phyloP scores from a whole-genome alignment of 2,888 invertebrate species.

The Lasioglossum marginatum region DNA sequence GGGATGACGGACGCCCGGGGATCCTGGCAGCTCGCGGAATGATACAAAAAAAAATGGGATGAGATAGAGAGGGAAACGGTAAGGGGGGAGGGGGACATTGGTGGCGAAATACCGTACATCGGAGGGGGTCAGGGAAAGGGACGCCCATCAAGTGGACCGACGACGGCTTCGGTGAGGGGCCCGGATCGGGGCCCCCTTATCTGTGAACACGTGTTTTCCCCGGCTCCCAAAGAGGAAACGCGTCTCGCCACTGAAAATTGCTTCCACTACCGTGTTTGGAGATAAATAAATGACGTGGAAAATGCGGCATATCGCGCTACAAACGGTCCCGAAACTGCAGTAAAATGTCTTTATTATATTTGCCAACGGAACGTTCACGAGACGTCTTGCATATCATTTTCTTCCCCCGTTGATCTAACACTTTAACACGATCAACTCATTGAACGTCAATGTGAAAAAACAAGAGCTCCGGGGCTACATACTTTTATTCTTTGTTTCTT shows the following conservation, averaged over 20 bases:
- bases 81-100: conserved; percentile 27
- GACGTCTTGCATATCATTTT: neutral
- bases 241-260: conserved; percentile 10
- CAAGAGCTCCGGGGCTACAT: neutral
- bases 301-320: neutral
- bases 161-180: conserved; percentile 18
- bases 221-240: neutral
- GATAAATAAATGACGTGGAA: neutral
- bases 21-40: conserved; percentile 52
- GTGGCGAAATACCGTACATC: conserved; percentile 51
- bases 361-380: neutral
- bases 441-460: neutral
- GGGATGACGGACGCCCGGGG: conserved; percentile 57
- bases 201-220: conserved; percentile 44
- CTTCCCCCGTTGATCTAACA: neutral
- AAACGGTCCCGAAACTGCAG: neutral
- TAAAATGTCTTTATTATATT: neutral
- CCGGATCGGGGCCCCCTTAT: conserved; percentile 20
- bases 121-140: neutral
- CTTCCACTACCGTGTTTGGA: neutral
- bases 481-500: too few species aligned
- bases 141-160: conserved; percentile 35
- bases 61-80: conserved; percentile 45
- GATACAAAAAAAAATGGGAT: conserved; percentile 70
- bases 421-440: neutral